Conservation (phyloP, 2,113 vertebrate species). For the Coregonus clupeaformis region DNA sequence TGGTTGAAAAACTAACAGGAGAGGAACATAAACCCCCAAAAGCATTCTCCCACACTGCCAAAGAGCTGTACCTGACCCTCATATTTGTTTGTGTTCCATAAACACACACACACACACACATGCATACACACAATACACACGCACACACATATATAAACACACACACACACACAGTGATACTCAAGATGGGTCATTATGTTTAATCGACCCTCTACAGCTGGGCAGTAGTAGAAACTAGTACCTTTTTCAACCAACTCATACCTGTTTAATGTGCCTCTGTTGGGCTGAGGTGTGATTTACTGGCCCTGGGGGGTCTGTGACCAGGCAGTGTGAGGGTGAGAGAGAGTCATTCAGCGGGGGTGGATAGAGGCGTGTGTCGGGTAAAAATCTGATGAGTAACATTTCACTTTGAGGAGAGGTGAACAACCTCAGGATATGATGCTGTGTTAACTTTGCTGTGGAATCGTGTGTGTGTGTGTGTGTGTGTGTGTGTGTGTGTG, state of each 20-base stretch:
- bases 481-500: no score
- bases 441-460: no score
- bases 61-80: neutral
- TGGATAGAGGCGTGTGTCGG: no score
- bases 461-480: neutral
- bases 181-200: neutral
- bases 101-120: neutral
- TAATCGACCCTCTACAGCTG: neutral
- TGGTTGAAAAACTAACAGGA: neutral
- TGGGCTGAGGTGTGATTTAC: slow-evolving; percentile 1
- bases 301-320: neutral
- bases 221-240: neutral
- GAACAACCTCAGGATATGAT: no score
- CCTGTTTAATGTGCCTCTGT: neutral
- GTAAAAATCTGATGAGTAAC: no score
- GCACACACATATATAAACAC: no score
- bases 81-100: neutral
- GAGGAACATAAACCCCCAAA: neutral
- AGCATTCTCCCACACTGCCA: neutral
- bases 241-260: neutral
- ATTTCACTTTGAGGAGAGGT: no score
- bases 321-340: neutral
- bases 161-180: neutral
- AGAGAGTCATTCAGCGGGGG: no score
- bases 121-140: neutral